phyloP scores from a whole-genome alignment of 2,113 vertebrate species.

The Gorsachius goisagi region DNA sequence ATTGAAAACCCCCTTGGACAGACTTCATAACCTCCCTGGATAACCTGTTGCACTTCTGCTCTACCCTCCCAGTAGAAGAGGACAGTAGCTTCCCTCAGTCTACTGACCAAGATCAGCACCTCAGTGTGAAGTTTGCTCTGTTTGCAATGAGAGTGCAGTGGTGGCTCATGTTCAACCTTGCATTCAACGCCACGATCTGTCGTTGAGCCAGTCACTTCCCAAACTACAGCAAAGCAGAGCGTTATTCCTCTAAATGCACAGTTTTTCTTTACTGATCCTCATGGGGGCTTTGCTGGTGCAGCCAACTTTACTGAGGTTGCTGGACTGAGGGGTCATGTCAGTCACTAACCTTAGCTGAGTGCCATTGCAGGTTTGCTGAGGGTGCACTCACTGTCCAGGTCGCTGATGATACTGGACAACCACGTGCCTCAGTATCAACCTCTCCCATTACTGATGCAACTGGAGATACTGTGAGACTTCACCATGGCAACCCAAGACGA shows the following conservation, averaged over 20 bases:
- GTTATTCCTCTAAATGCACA: not conserved
- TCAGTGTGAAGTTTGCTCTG: not conserved
- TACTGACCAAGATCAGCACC: not conserved
- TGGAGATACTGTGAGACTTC: not conserved
- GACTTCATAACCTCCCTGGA: not conserved
- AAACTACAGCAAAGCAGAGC: not conserved
- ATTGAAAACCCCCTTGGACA: not conserved
- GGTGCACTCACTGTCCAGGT: fast-evolving
- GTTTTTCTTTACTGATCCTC: not conserved
- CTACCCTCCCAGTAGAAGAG: not conserved
- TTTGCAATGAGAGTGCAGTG: not conserved
- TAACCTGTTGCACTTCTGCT: not conserved
- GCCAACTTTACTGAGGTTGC: not conserved
- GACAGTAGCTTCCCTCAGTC: not conserved
- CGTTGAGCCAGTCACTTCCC: not conserved
- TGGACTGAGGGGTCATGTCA: not conserved
- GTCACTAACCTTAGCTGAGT: not conserved
- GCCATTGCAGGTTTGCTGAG: not conserved
- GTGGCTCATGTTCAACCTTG: not conserved
- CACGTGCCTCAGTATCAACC: not conserved
- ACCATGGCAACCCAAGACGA: not conserved
- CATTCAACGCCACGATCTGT: fast-evolving
- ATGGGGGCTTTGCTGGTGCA: not conserved
- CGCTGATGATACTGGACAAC: not conserved
- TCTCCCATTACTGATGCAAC: not conserved